Evolutionary conservation across 2,113 vertebrate species (phyloP).

Genomic region (Trogon melanurus): DNA sequence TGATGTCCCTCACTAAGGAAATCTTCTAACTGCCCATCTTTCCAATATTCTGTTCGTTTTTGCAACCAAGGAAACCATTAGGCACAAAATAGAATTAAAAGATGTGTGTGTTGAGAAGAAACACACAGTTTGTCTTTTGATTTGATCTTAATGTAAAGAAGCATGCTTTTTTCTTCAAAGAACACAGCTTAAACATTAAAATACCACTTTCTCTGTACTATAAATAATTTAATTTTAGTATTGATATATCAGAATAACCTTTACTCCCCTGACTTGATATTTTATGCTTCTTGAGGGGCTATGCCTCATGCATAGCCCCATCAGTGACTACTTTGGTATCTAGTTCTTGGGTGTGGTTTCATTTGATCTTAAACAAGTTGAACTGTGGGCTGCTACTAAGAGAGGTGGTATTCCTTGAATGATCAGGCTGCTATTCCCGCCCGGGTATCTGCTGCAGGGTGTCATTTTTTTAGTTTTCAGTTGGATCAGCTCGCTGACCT

Average conservation of each 20-base stretch:
- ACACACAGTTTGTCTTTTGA: background rate
- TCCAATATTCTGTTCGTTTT: background rate
- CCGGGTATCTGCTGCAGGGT: background rate
- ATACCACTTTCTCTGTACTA: background rate
- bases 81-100: background rate
- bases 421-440: background rate
- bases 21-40: background rate
- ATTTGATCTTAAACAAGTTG: background rate
- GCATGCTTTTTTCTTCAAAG: background rate
- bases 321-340: background rate
- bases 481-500: background rate
- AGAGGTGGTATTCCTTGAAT: background rate
- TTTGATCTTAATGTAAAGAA: background rate
- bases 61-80: background rate
- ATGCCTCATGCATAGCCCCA: background rate
- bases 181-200: background rate
- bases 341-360: background rate
- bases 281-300: background rate
- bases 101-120: background rate
- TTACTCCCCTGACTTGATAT: background rate
- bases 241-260: background rate
- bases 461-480: background rate
- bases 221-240: background rate
- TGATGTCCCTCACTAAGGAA: background rate
- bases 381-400: background rate